phyloP scores from a whole-genome alignment of 2,888 invertebrate genomes.

The Xestia sexstrigata region DNA sequence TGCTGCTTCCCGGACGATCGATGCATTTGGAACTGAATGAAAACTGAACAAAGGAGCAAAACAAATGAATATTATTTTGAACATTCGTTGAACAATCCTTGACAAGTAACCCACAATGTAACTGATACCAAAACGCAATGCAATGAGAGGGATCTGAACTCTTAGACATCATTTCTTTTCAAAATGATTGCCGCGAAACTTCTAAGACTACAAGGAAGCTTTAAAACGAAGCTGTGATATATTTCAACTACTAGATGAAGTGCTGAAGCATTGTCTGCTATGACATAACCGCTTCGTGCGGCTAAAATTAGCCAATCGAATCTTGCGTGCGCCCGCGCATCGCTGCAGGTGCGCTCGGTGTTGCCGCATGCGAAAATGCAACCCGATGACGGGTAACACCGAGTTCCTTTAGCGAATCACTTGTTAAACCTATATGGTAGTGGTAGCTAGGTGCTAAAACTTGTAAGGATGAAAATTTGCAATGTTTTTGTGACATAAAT shows the following conservation, averaged over 20 bases:
- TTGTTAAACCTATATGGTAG: slow-evolving; percentile 34
- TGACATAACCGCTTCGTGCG: slow-evolving; percentile 84
- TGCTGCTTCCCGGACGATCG: background rate
- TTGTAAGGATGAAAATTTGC: slow-evolving; percentile 6
- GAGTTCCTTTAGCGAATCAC: slow-evolving; percentile 68
- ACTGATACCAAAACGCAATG: slow-evolving; percentile 14
- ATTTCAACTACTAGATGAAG: slow-evolving; percentile 70
- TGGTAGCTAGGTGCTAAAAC: background rate
- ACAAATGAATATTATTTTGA: slow-evolving; percentile 19
- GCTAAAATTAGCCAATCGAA: slow-evolving; percentile 85
- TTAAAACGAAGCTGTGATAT: slow-evolving; percentile 57
- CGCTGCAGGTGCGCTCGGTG: slow-evolving; percentile 84
- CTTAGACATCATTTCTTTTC: slow-evolving; percentile 7
- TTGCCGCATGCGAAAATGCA: slow-evolving; percentile 78
- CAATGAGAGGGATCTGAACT: slow-evolving; percentile 11
- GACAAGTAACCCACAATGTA: slow-evolving; percentile 23
- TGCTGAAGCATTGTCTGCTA: slow-evolving; percentile 77
- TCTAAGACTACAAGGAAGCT: slow-evolving; percentile 65
- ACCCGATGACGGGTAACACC: slow-evolving; percentile 63
- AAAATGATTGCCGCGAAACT: slow-evolving; percentile 8
- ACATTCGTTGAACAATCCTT: slow-evolving; percentile 23
- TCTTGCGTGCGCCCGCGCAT: slow-evolving; percentile 82
- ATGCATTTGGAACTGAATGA: slow-evolving; percentile 12
- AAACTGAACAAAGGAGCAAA: slow-evolving; percentile 4
- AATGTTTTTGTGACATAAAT: slow-evolving; percentile 22